phyloP scores from a whole-genome alignment of 2,113 vertebrate genomes.

The Calidris pygmaea region DNA sequence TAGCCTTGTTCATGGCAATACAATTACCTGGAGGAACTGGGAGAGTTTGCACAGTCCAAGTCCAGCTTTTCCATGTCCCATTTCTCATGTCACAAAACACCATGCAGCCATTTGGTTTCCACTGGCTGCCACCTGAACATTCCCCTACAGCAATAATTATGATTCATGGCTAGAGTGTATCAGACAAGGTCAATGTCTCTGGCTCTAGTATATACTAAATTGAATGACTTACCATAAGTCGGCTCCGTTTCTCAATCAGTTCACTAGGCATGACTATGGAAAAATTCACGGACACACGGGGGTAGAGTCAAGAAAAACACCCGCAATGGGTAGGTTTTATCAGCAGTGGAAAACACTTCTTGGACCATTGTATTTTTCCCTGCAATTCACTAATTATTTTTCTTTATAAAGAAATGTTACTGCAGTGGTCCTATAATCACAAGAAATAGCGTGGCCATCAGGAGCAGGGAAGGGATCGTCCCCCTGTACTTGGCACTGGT shows the following conservation, averaged over 20 bases:
- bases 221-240: neutral
- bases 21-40: neutral
- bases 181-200: neutral
- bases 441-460: neutral
- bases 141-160: neutral
- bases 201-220: neutral
- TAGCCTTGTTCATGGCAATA: slow-evolving; percentile 9
- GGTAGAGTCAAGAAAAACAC: neutral
- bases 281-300: neutral
- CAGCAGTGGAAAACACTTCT: neutral
- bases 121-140: neutral
- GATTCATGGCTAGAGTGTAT: neutral
- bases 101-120: neutral
- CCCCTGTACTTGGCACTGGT: fast-evolving
- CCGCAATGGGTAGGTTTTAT: neutral
- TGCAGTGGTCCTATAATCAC: neutral
- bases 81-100: neutral
- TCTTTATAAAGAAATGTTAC: neutral
- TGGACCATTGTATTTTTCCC: neutral
- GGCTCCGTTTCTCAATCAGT: neutral
- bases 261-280: neutral
- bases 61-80: neutral
- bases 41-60: neutral
- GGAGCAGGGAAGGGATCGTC: fast-evolving
- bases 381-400: neutral